These are phyloP conservation scores for Lasioglossum lativentre DNA, from an alignment of 2,888 invertebrate genomes.

Conservation along the genomic window DNA sequence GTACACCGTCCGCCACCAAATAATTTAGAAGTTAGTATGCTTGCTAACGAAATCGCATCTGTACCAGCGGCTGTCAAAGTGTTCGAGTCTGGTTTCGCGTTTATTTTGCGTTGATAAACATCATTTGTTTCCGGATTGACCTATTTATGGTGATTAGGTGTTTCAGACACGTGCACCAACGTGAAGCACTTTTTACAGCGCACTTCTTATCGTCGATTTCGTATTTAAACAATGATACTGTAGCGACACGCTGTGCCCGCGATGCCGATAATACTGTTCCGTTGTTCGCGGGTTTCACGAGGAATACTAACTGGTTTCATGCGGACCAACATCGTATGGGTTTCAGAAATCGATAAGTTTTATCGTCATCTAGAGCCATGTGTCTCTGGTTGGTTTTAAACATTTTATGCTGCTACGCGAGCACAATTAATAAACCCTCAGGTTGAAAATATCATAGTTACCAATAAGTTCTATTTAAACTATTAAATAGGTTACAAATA, in stretches of 20 bases:
- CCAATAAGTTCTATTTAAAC: neutral
- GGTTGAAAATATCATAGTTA: neutral
- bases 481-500: neutral
- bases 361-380: constrained; percentile 58
- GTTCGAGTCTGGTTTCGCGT: neutral
- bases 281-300: constrained; percentile 43
- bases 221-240: constrained; percentile 40
- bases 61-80: neutral
- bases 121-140: neutral
- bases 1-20: too few relatives aligned
- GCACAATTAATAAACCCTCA: neutral
- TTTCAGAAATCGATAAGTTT: constrained; percentile 79
- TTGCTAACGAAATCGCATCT: neutral
- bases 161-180: constrained; percentile 30
- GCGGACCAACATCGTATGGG: constrained; percentile 59
- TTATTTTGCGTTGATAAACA: neutral
- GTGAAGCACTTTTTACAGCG: neutral
- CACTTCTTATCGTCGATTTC: constrained; percentile 38
- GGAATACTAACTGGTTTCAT: constrained; percentile 55
- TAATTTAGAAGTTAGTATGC: neutral
- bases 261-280: constrained; percentile 35
- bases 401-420: neutral
- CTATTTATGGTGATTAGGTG: constrained; percentile 23
- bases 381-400: constrained; percentile 21
- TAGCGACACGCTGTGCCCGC: neutral